phyloP scores from a whole-genome alignment of 2,888 invertebrate species.

The Helicoverpa assulta region DNA sequence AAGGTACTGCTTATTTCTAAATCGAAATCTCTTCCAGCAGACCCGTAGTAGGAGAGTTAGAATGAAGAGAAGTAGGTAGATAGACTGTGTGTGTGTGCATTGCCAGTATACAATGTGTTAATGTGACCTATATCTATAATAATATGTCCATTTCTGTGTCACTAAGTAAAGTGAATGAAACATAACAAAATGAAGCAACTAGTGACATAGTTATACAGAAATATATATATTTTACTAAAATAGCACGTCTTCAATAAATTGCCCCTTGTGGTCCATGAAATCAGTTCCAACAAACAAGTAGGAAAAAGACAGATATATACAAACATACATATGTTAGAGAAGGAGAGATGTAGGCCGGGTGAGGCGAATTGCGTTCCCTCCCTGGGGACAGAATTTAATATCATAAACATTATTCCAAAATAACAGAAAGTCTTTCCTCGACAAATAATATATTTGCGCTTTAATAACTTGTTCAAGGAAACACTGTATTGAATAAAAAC shows the following conservation, averaged over 20 bases:
- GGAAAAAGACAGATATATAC: constrained; percentile 36
- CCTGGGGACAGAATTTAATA: constrained; percentile 70
- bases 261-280: constrained; percentile 49
- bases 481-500: constrained; percentile 57
- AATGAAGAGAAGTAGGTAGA: too few relatives aligned
- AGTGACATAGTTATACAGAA: neutral
- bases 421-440: constrained; percentile 65
- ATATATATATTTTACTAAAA: constrained; percentile 26
- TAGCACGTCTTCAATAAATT: constrained; percentile 35
- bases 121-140: too few relatives aligned
- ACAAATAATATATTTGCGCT: constrained; percentile 62
- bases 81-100: too few relatives aligned
- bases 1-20: too few relatives aligned
- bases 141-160: too few relatives aligned
- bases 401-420: constrained; percentile 70
- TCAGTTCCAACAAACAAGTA: constrained; percentile 49
- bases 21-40: too few relatives aligned
- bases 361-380: constrained; percentile 60
- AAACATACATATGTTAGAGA: constrained; percentile 44
- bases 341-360: constrained; percentile 50
- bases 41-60: too few relatives aligned
- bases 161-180: neutral
- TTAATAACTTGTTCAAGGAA: constrained; percentile 61
- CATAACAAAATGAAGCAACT: neutral
- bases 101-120: too few relatives aligned